Evolutionary conservation across 2,113 vertebrate species (phyloP), one percentile per base, ranked within the genome.

Genomic region (Calidris pygmaea): DNA sequence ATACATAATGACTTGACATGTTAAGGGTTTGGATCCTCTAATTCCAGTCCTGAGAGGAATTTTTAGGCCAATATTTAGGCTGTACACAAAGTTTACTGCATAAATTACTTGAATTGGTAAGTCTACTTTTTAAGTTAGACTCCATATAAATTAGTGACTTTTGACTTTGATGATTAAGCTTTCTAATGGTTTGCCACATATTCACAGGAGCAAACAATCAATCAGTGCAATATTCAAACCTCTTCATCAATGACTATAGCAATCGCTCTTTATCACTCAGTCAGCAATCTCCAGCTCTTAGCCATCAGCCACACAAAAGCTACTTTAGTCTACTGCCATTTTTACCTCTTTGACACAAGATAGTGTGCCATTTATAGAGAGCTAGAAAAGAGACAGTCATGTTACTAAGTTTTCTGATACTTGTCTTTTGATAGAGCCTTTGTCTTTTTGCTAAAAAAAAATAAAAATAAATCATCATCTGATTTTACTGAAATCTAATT

Each of bases 401-500:
- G 7, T 53, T 62, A 53, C n/a, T 50, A 52, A 58, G 29, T 30
- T 84, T 89, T 52, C 59, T 58, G 59, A 39, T 75, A 76, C 10
- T 80, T 85, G 21, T 14, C 50, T 83, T 83, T 78, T 60, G 30
- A 78, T 56, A 41, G 9, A 39, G 10, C 32, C 35, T 82, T 79
- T 32, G 39, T 32, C 52, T 82, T 95, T 79, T 30, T 50, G 41
- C 35, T 89, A 43, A 70, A 68, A 75, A 83, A 90, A 78, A 24
- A 50, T 16, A 83, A 84, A 82, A 91, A 27, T 9, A 81, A 97
- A 91, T 55, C 14, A 3, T 60, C 50, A 89, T 52, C 37, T 93
- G 73, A 87, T 92, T 95, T 95, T 84, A 56, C 41, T 59, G 72
- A 95, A 97, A 95, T 93, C 37, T 78, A 93, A 97, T 96, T 95